These are phyloP conservation scores for Caracal caracal DNA, from an alignment of 2,113 vertebrate species.

Conservation along the genomic window DNA sequence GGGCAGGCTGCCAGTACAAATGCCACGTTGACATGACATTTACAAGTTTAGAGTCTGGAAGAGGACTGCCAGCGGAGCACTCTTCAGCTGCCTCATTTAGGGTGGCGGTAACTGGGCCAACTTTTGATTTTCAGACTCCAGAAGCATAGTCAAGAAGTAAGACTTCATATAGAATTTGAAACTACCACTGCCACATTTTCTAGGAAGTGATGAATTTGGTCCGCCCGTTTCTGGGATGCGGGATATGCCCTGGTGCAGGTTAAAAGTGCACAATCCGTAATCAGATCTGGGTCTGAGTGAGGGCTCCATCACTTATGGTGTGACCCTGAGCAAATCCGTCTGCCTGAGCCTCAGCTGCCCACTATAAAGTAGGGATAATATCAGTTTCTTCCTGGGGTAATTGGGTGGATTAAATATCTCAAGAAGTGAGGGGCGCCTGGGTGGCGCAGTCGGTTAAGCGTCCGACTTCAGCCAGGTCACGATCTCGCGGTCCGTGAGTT, in stretches of 20 bases:
- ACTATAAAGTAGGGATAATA: background rate
- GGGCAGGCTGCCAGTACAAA: conserved; percentile 69
- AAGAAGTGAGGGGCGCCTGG: no score
- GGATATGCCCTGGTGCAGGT: background rate
- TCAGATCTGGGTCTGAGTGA: background rate
- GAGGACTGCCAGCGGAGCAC: conserved; percentile 43
- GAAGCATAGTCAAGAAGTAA: conserved; percentile 44
- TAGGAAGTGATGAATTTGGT: conserved; percentile 18
- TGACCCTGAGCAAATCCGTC: background rate
- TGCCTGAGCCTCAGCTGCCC: background rate
- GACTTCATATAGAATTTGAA: conserved; percentile 22
- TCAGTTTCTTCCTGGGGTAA: background rate
- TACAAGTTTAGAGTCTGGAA: conserved; percentile 67
- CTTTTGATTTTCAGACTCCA: conserved; percentile 55
- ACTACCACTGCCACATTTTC: background rate
- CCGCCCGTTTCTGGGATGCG: background rate
- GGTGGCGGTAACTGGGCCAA: conserved; percentile 4
- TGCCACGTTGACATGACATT: conserved; percentile 71
- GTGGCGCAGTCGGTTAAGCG: no score
- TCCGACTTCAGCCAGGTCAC: no score
- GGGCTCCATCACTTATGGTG: background rate
- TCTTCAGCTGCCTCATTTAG: conserved; percentile 36
- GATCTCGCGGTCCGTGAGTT: no score
- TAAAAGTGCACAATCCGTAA: background rate
- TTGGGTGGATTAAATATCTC: conserved; percentile 14